These are phyloP conservation scores for Carduelis carduelis DNA, from an alignment of 2,797 vertebrate species.

Conservation along the genomic window DNA sequence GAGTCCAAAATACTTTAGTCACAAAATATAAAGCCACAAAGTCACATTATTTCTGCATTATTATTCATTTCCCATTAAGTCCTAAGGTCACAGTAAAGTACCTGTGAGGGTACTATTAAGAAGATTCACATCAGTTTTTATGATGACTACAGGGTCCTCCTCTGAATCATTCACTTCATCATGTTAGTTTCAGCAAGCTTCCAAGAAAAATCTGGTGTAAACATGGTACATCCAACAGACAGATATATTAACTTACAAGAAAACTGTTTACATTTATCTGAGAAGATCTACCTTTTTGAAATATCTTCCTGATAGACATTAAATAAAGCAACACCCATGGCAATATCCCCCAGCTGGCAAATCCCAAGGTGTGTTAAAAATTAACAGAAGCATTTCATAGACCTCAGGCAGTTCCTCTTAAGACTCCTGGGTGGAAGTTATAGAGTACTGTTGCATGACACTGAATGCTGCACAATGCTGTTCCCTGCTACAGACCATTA, in stretches of 20 bases:
- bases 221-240: neutral
- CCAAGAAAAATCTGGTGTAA: neutral
- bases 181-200: neutral
- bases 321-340: neutral
- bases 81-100: neutral
- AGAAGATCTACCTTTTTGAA: neutral
- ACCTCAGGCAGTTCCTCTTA: neutral
- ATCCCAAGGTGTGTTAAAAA: neutral
- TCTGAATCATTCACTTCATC: neutral
- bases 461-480: neutral
- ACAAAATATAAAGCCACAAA: neutral
- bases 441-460: neutral
- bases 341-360: neutral
- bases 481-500: neutral
- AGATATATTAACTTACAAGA: neutral
- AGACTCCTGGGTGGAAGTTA: neutral
- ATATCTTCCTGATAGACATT: neutral
- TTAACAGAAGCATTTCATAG: neutral
- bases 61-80: neutral
- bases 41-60: neutral
- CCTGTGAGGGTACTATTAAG: neutral
- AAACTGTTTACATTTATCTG: neutral
- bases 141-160: fast-evolving
- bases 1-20: neutral
- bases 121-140: neutral